These are phyloP conservation scores for Beroe forskalii DNA, from an alignment of 37 sponge, comb jelly and placozoan genomes.

Conservation along the genomic window DNA sequence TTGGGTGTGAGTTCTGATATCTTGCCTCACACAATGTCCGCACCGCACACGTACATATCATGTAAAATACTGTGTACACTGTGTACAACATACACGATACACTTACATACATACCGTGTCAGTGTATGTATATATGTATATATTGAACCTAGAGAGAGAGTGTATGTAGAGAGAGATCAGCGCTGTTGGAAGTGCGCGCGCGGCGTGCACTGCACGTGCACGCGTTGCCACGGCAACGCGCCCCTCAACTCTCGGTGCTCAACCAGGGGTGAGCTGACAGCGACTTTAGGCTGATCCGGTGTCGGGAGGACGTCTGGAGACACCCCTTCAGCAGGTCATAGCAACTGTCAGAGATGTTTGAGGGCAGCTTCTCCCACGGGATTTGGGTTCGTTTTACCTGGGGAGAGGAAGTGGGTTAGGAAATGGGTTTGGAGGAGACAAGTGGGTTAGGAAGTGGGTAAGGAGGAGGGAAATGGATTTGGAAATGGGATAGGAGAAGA, in stretches of 20 bases:
- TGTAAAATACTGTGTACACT: too few species aligned
- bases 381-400: conserved; percentile 27
- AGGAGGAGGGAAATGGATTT: not conserved
- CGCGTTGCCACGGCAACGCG: not conserved
- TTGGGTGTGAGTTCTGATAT: too few species aligned
- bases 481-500: not conserved
- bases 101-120: too few species aligned
- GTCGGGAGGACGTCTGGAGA: conserved; percentile 26
- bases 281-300: not conserved
- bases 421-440: not conserved
- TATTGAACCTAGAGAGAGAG: too few species aligned
- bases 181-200: too few species aligned
- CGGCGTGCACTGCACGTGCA: too few species aligned
- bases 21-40: too few species aligned
- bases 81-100: too few species aligned
- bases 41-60: too few species aligned
- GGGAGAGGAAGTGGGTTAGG: not conserved
- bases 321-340: not conserved
- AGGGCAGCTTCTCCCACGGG: conserved; percentile 45
- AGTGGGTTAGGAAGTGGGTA: not conserved
- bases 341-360: not conserved
- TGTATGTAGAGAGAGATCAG: too few species aligned
- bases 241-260: not conserved
- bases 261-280: conserved; percentile 7
- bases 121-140: too few species aligned